Base-by-base conservation (phyloP, 2,888 invertebrate genomes). In the Enchytraeus crypticus region DNA sequence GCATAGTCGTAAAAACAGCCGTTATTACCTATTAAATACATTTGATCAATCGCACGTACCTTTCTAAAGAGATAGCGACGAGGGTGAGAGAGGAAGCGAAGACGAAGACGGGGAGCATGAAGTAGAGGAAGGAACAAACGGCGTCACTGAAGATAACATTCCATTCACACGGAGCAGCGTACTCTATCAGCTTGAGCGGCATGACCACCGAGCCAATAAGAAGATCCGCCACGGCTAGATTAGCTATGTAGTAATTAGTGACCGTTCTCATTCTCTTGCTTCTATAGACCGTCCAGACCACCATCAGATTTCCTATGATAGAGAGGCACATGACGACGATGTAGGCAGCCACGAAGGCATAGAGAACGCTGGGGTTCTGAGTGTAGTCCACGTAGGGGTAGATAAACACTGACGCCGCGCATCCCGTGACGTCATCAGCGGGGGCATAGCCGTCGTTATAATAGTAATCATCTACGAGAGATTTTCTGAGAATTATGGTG, bases 171-270 rank as follows among this genome's bases (percentile, higher is more conserved):
- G 79, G 79, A 0, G 79, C 77, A 14, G 77, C 75, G 61, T 80
- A 75, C 66, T 81, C 81, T 65, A 80, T 66, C 51, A 81, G 69
- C 71, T 81, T 80, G 21, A 79, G 70, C 0, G 81, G 81, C 68
- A 80, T 73, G 5, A 80, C 81, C 55, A 80, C 73, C 21, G 73
- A 69, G 14, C 79, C 79, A 21, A 81, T 79, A 26, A 81, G 69
- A 45, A 80, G 73, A 68, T 81, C 81, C 45, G 77, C 77, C 4
- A 78, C 70, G 8, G 79, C 79, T 61, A 81, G 67, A 61, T 80
- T 80, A 55, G 79, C 78, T 51, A 81, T 80, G 69, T 80, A 80
- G 64, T 77, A 80, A 69, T 81, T 81, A 51, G 80, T 79, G 5
- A 78, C 78, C 0, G 80, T 80, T 63, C 80, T 79, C 80, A 81